These are phyloP conservation scores for Phalacrocorax aristotelis DNA, from an alignment of 2,113 vertebrate genomes.

Conservation along the genomic window DNA sequence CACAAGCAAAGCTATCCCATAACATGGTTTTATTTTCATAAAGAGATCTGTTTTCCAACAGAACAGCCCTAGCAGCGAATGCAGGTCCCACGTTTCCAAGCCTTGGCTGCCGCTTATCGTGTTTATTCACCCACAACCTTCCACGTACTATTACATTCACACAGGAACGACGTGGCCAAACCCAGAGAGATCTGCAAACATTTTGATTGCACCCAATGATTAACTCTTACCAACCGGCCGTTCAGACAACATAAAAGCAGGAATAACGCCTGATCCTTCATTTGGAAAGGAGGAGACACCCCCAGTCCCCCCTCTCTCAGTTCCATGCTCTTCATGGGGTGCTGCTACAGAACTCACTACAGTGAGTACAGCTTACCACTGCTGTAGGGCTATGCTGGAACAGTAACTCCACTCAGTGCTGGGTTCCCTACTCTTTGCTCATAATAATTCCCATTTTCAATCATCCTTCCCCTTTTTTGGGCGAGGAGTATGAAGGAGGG, in stretches of 20 bases:
- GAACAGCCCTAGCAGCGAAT: background rate
- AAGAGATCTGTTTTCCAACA: background rate
- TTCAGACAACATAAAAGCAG: background rate
- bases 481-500: background rate
- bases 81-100: background rate
- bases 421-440: background rate
- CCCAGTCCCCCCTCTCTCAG: background rate
- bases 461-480: background rate
- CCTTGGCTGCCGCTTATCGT: no score
- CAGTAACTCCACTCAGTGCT: background rate
- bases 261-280: background rate
- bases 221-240: background rate
- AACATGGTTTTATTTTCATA: background rate
- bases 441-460: background rate
- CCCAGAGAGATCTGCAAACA: background rate
- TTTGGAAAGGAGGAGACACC: background rate
- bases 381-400: background rate
- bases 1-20: background rate
- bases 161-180: rapidly evolving
- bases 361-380: background rate
- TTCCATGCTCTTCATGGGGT: background rate
- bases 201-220: background rate
- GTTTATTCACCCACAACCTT: background rate
- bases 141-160: no score
- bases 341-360: background rate